A percentile compares a stretch with the other conserved stretches of the same genome.
phyloP scores from a whole-genome alignment of 2,113 vertebrate genomes.

The Oxyura jamaicensis region DNA sequence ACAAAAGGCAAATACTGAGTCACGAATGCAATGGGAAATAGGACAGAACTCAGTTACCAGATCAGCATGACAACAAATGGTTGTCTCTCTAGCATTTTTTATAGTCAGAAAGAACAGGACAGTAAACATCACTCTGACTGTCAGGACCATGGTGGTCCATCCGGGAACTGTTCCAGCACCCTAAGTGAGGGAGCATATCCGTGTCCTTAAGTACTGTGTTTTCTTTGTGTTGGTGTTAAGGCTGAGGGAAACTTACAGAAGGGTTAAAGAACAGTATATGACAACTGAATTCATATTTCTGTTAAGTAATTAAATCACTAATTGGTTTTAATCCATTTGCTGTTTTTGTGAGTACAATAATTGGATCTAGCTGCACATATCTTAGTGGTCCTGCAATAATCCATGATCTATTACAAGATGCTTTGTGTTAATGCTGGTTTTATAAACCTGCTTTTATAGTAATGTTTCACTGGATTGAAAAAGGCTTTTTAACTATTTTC shows the following conservation, averaged over 20 bases:
- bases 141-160: neutral
- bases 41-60: neutral
- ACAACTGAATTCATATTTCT: neutral
- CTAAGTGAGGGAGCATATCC: neutral
- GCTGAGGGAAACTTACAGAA: neutral
- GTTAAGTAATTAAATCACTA: neutral
- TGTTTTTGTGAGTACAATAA: neutral
- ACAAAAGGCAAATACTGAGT: neutral
- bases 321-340: neutral
- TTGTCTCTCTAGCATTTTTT: neutral
- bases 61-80: neutral
- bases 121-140: neutral
- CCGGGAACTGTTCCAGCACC: neutral
- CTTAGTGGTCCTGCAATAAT: neutral
- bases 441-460: neutral
- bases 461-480: neutral
- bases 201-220: neutral
- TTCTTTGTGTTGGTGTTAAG: neutral
- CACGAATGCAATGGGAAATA: neutral
- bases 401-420: neutral
- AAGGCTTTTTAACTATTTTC: neutral
- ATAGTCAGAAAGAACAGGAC: neutral
- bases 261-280: neutral
- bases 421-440: neutral
- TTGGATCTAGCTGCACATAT: neutral